phyloP scores from a whole-genome alignment of 2,113 vertebrate genomes.

The Galbula dea region DNA sequence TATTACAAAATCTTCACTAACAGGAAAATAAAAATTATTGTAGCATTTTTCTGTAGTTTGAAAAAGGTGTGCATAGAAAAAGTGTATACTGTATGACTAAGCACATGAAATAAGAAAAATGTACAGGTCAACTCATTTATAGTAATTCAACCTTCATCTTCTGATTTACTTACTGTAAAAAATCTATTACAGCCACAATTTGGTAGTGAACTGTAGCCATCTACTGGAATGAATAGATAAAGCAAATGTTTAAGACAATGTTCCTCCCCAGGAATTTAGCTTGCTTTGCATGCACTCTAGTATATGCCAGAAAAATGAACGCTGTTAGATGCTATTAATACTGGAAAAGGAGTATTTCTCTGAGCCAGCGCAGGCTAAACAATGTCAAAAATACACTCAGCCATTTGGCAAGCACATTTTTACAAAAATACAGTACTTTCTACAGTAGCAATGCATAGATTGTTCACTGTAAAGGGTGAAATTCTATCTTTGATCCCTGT shows the following conservation, averaged over 20 bases:
- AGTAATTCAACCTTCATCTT: constrained; percentile 78
- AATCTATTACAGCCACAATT: constrained; percentile 72
- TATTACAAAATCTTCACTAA: neutral
- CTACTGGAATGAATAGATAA: constrained; percentile 81
- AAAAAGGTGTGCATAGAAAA: constrained; percentile 59
- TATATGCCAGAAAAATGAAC: constrained; percentile 49
- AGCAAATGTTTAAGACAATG: constrained; percentile 68
- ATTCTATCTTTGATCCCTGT: neutral
- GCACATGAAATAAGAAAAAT: constrained; percentile 77
- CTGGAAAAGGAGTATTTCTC: constrained; percentile 39
- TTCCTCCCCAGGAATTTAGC: constrained; percentile 54
- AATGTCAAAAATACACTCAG: constrained; percentile 8
- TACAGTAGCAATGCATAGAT: neutral
- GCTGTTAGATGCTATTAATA: constrained; percentile 22
- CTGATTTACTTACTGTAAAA: constrained; percentile 80
- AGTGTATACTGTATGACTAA: constrained; percentile 69
- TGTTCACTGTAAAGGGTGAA: neutral
- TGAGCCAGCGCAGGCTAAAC: neutral
- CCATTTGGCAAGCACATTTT: neutral
- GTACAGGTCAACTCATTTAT: constrained; percentile 78
- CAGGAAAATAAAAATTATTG: neutral
- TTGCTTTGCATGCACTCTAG: constrained; percentile 52
- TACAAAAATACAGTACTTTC: neutral
- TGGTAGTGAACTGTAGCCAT: constrained; percentile 83
- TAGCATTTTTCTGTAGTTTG: constrained; percentile 36